Conservation (phyloP, 2,113 vertebrate species). For the Gracilinanus agilis region DNA sequence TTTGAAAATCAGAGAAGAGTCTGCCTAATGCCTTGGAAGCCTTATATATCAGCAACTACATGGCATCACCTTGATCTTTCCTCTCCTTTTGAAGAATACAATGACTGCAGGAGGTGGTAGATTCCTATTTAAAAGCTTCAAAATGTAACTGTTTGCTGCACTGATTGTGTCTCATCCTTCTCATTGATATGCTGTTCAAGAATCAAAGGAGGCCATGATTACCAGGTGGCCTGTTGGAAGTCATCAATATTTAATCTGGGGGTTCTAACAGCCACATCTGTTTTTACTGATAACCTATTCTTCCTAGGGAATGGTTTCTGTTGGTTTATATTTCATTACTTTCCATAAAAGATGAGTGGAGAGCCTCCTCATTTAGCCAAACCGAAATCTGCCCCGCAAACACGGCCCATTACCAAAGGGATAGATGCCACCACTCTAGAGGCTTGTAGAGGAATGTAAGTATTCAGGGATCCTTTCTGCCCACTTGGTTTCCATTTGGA, state of each 20-base stretch:
- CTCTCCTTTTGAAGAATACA: not conserved
- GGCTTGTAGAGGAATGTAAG: not conserved
- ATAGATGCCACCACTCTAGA: not conserved
- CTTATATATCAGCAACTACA: not conserved
- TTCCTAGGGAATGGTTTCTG: not conserved
- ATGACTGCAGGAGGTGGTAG: not conserved
- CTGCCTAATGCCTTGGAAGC: too few relatives aligned
- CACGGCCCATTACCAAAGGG: not conserved
- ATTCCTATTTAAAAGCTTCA: not conserved
- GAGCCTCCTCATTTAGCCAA: not conserved
- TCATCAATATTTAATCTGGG: constrained; percentile 15
- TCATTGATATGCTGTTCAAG: not conserved
- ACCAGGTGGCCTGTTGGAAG: constrained; percentile 43
- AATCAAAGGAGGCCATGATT: constrained; percentile 1
- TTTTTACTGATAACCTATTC: not conserved
- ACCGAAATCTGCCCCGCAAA: not conserved
- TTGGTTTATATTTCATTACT: not conserved
- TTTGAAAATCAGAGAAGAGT: not conserved
- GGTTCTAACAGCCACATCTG: not conserved
- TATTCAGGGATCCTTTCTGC: not conserved
- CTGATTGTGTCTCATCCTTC: not conserved
- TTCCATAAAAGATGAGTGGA: not conserved
- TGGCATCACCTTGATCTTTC: not conserved
- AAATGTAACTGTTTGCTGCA: not conserved
- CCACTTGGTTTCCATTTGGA: not conserved